Evolutionary conservation across 2,888 invertebrate species (phyloP).

Genomic region (Urechis unicinctus): DNA sequence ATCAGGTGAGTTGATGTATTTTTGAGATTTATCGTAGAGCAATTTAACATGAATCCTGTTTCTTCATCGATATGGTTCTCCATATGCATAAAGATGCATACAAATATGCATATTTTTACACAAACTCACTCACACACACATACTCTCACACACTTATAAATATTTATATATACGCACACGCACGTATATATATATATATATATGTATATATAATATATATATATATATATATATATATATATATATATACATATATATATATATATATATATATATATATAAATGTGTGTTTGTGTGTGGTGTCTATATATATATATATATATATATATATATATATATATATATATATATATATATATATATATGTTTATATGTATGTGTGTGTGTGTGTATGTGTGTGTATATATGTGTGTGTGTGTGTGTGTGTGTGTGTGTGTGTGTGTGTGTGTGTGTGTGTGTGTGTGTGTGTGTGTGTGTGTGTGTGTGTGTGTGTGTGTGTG

Average conservation of each 20-base stretch:
- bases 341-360: conserved; percentile 1
- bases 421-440: background rate
- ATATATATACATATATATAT: conserved; percentile 2
- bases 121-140: conserved; percentile 11
- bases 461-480: conserved; percentile 9
- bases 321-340: conserved; percentile 3
- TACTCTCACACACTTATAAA: conserved; percentile 10
- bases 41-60: no score
- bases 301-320: no score
- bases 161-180: conserved; percentile 7
- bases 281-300: no score
- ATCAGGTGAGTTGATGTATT: no score
- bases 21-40: no score
- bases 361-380: no score
- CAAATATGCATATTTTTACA: no score
- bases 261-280: no score
- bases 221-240: background rate
- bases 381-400: background rate
- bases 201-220: background rate
- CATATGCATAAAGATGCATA: background rate
- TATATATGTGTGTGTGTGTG: background rate
- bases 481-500: conserved; percentile 9
- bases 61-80: background rate
- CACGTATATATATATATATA: conserved; percentile 4
- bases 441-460: background rate